Evolutionary conservation across 1,140 invertebrate genomes (phyloP), one percentile per base, ranked within the genome.

Genomic region (Idris sp.): DNA sequence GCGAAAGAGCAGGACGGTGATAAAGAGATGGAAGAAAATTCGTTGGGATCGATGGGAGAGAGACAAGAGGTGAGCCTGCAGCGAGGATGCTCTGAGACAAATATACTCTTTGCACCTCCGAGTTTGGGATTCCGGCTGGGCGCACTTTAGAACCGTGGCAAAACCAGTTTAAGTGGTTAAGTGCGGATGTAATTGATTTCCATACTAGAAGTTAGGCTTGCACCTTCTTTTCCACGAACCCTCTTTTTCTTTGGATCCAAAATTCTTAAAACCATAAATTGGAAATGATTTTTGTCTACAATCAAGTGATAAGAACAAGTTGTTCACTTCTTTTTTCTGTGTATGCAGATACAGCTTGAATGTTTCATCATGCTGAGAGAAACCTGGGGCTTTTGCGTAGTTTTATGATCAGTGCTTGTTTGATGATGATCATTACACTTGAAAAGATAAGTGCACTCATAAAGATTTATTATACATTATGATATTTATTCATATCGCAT

Each of bases 111-210:
- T 46, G 30, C 62, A 61, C 58, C 46, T 59, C 64, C 2, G 46
- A 61, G 16, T 48, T 53, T 64, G 44, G 38, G 61, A 38, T 19
- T 48, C 51, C 40, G 36, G n/a, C 36, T 43, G 61, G 58, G 43
- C 48, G 72, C 56, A 73, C 83, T 85, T 85, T 83, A 83, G 81
- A 81, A 84, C 84, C 85, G 84, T 87, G 81, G 85, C 85, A 84
- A 86, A 88, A 86, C 85, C 86, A 88, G 85, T 86, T 86, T 86
- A 87, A 87, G 84, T 86, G 85, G 84, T 86, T 87, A 87, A 87
- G 85, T 82, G 85, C 83, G 85, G 81, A 86, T 87, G 85, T 88
- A 88, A 88, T 88, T 87, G 86, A 87, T 88, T 87, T 86, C 85
- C 86, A 87, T 88, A 86, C 86, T 88, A 88, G 82, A 85, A 86